phyloP scores from a whole-genome alignment of 2,888 invertebrate genomes.

The Taenaris catops region DNA sequence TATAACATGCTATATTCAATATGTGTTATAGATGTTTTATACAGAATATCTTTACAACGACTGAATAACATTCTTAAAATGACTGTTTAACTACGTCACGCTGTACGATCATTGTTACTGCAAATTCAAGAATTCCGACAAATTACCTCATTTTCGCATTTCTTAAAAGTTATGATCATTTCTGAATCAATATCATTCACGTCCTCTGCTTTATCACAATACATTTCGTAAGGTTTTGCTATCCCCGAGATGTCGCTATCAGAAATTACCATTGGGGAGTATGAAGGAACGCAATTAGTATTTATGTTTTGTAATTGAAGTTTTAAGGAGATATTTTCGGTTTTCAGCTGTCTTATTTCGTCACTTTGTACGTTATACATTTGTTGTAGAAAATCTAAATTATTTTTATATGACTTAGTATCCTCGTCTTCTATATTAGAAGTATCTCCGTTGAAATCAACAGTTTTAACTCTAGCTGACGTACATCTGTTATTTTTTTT shows the following conservation, averaged over 20 bases:
- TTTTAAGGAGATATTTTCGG: constrained; percentile 48
- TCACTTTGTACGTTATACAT: constrained; percentile 37
- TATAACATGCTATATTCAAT: no score
- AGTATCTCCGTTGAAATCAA: constrained; percentile 38
- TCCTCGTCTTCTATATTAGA: constrained; percentile 31
- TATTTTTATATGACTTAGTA: constrained; percentile 31
- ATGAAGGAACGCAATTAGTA: constrained; percentile 32
- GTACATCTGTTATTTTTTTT: constrained; percentile 35
- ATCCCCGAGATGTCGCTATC: constrained; percentile 26
- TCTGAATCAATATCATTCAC: constrained; percentile 52
- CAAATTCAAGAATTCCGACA: no score
- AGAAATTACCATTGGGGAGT: constrained; percentile 19
- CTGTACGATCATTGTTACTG: no score
- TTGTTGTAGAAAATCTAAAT: constrained; percentile 39
- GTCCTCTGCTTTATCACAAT: constrained; percentile 30
- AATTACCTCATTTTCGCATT: constrained; percentile 52
- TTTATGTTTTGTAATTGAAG: constrained; percentile 44
- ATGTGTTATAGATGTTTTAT: no score
- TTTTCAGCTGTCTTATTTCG: constrained; percentile 44
- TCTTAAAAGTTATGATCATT: constrained; percentile 67
- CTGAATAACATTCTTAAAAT: no score
- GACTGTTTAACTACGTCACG: no score
- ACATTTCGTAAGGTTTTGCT: constrained; percentile 43
- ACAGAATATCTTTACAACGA: no score
- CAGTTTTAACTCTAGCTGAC: constrained; percentile 32